Base-by-base conservation (phyloP, 2,113 vertebrate species). In the Columba janthina region DNA sequence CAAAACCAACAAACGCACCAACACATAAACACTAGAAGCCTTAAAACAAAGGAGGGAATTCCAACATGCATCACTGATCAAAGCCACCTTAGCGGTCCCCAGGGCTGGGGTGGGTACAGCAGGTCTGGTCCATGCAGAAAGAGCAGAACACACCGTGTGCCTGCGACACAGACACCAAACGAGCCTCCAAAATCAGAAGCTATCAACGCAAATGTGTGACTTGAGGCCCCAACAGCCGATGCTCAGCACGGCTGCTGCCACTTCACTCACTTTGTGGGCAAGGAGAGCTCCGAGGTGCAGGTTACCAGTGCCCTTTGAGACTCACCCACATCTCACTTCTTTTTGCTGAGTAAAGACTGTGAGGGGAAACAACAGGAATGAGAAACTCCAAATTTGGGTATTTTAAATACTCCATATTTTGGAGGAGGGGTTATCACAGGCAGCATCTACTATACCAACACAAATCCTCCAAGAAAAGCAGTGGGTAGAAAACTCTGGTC, bases 391-490 rank as follows among this genome's bases (percentile, higher is more conserved):
- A 36, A 93, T 71, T 31, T 31, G 44, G 50, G 22, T 44, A 20
- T 76, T 90, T 91, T 15, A 69, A 93, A 58, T 44, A 3, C 19
- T 32, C 15, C 16, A 0, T 38, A 15, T 60, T 92, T 76, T 40
- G 34, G 24, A 94, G 69, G 71, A 82, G 54, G 74, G 44, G 22
- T 90, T 93, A 78, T 36, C 25, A 53, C 48, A 83, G 72, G 62
- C 72, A 81, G 79, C 72, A 90, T 66, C 89, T 32, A 42, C 79
- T 77, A 56, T 21, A 79, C 28, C 71, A 93, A 70, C 78, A 91
- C 62, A 70, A 22, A 36, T 73, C 64, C 74, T 70, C 28, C 3
- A 21, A 82, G 74, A 71, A 88, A 93, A 93, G 46, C 53, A 82
- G 83, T 72, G 70, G 48, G 53, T 1, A 79, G 78, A 40, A 83